Percentiles rank a stretch among this genome's conserved stretches.
These are phyloP conservation scores for Mermis nigrescens DNA, from an alignment of 2,888 invertebrate species.

Conservation along the genomic window DNA sequence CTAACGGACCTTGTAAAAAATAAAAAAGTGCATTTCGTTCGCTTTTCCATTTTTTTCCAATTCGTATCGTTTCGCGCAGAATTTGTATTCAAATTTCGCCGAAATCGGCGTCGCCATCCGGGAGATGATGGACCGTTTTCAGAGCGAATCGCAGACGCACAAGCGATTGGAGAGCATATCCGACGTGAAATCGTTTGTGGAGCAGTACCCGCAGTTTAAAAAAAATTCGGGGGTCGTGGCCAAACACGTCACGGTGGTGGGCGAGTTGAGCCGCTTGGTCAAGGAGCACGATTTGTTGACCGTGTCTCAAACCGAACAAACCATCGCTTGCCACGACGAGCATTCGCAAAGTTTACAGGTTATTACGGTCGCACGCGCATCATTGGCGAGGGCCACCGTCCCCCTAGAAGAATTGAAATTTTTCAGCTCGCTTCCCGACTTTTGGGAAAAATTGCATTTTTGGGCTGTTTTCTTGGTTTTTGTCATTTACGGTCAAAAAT, in stretches of 20 bases:
- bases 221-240: conserved; percentile 56
- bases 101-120: conserved; percentile 95
- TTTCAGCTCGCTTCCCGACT: no score
- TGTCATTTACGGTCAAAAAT: no score
- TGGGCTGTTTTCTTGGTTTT: no score
- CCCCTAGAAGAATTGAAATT: no score
- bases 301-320: conserved; percentile 80
- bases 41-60: no score
- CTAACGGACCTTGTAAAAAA: no score
- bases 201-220: conserved; percentile 91
- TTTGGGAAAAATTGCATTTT: no score
- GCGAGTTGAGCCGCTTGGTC: conserved; percentile 72
- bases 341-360: conserved; percentile 44
- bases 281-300: conserved; percentile 57
- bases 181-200: conserved; percentile 82
- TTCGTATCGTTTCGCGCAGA: conserved; percentile 45
- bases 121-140: conserved; percentile 88
- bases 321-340: conserved; percentile 51
- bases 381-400: no score
- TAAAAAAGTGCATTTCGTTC: no score
- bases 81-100: conserved; percentile 85
- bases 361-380: conserved; percentile 8
- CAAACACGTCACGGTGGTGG: conserved; percentile 89
- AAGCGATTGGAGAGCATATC: conserved; percentile 91
- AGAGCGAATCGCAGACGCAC: conserved; percentile 78